Percentiles rank a stretch among this genome's conserved stretches.
phyloP scores from a whole-genome alignment of 2,113 vertebrate species.

The Burhinus bistriatus region DNA sequence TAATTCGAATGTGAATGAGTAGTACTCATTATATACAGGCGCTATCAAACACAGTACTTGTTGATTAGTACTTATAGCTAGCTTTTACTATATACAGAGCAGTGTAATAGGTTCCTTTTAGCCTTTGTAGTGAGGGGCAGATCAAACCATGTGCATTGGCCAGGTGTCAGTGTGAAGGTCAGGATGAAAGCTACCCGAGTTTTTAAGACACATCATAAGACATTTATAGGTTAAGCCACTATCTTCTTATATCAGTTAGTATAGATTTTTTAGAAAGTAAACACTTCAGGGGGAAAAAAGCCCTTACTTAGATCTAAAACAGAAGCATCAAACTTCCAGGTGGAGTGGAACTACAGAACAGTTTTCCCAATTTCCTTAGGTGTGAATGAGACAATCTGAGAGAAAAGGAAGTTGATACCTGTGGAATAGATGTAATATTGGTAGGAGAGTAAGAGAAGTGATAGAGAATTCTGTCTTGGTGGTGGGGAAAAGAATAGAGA shows the following conservation, averaged over 20 bases:
- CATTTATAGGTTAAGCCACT: not conserved
- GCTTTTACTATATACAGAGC: not conserved
- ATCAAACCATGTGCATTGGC: not conserved
- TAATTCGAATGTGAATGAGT: not conserved
- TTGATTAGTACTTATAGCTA: not conserved
- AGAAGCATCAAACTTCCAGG: not conserved
- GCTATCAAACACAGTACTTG: not conserved
- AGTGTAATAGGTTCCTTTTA: not conserved
- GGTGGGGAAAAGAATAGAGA: not conserved
- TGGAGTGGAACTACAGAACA: not conserved
- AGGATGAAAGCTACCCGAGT: not conserved
- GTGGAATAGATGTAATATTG: not conserved
- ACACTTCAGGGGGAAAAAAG: not conserved
- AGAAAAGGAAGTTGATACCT: not conserved
- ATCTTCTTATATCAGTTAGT: not conserved
- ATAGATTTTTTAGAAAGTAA: not conserved
- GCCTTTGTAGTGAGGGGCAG: not conserved
- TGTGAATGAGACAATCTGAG: not conserved
- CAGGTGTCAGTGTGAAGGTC: not conserved
- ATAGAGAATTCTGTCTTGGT: not conserved
- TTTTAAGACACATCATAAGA: not conserved
- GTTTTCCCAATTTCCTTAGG: not conserved
- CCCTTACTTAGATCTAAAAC: not conserved
- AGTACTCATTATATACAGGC: not conserved
- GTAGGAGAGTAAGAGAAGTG: not conserved